Base-by-base conservation (phyloP, 2,888 invertebrate species). In the Rutpela maculata region DNA sequence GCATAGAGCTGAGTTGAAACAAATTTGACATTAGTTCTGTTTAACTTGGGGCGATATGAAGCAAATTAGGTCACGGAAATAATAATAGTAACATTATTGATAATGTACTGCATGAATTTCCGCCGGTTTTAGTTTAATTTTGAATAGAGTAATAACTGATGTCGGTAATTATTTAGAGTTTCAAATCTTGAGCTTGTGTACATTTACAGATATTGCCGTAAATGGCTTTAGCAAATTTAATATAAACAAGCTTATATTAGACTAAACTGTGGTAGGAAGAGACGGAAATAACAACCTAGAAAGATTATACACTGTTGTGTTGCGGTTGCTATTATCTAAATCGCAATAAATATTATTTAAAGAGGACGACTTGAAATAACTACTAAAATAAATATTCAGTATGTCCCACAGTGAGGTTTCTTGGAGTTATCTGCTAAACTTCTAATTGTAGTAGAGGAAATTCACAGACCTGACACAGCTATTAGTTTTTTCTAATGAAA, bases 181-280 rank as follows among this genome's bases (percentile, higher is more conserved):
- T 31, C 62, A 31, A 31, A 62, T 62, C 62, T 62, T 31, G 7
- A 22, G 22, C 26, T 9, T 19, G 38, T 43, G 17, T 18, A 63
- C 35, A 63, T 31, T 63, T 43, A 15, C 65, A 43, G 65, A 38
- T 65, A 65, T 65, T 65, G 65, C 18, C 43, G 38, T 43, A 65
- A 65, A 65, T 18, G 65, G 43, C 38, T 43, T 43, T 65, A 6
- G 43, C 18, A 19, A 43, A 65, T 65, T 65, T 65, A 38, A 43
- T 43, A 65, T 65, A 65, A 43, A 65, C 65, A 43, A 18, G 38
- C 38, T 19, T 19, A 65, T 65, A 43, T 65, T 65, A 65, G 65
- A 38, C 43, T 65, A 43, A 65, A 65, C 65, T 9, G 38, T 15
- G 65, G 65, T 43, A 31, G 6, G 17, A 31, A 38, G 18, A 17